These are phyloP conservation scores for Rattus rattus DNA, from an alignment of 2,113 vertebrate species.

Conservation along the genomic window DNA sequence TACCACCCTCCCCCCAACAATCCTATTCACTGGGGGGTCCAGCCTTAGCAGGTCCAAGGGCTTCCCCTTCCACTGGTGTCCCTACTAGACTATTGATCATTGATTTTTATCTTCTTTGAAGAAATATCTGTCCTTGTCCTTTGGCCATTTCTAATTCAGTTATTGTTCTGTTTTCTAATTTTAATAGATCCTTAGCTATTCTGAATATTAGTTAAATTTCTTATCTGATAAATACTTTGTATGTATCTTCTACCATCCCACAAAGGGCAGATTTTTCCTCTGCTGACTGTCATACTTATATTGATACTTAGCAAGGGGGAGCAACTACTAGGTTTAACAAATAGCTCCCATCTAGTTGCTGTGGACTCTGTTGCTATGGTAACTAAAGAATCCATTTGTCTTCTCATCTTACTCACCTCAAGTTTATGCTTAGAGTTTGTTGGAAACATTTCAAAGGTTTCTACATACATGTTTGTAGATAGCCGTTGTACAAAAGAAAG, in stretches of 20 bases:
- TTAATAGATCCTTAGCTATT: neutral
- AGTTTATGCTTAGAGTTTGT: neutral
- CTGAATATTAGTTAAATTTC: neutral
- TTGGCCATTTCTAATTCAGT: neutral
- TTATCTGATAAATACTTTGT: neutral
- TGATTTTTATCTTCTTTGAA: neutral
- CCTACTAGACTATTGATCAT: too few relatives aligned
- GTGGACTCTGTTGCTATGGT: neutral
- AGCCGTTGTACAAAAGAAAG: neutral
- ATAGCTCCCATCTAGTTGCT: neutral
- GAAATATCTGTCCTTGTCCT: neutral
- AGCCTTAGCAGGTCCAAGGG: too few relatives aligned
- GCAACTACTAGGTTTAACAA: neutral
- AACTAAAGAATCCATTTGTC: neutral
- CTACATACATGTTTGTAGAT: neutral
- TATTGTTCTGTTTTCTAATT: neutral
- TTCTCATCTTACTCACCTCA: neutral
- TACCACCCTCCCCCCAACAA: too few relatives aligned
- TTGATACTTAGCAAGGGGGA: neutral
- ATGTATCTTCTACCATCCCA: neutral
- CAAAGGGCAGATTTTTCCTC: neutral
- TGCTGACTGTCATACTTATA: neutral
- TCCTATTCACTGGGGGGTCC: too few relatives aligned
- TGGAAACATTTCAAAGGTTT: neutral
- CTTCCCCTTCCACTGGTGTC: too few relatives aligned